Percentiles rank a stretch among this genome's conserved stretches.
These are phyloP conservation scores for Mus spretus DNA, from an alignment of 2,797 vertebrate species.

Conservation along the genomic window DNA sequence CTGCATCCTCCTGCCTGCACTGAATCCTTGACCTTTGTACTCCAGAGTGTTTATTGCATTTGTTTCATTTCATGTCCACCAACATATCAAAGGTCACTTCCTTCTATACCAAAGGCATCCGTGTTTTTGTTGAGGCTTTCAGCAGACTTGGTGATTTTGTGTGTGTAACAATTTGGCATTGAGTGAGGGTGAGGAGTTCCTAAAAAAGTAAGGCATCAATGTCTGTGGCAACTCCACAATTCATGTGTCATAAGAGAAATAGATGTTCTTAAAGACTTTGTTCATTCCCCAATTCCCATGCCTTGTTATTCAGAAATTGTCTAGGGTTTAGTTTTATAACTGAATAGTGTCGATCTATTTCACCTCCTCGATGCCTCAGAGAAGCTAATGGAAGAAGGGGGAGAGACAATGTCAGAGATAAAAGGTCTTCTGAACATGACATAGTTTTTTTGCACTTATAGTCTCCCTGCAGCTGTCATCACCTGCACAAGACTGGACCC, in stretches of 20 bases:
- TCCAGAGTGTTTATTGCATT: background rate
- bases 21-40: background rate
- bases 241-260: background rate
- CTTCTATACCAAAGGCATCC: background rate
- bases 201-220: background rate
- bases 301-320: conserved; percentile 36
- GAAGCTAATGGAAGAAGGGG: background rate
- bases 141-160: background rate
- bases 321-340: background rate
- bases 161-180: conserved; percentile 16
- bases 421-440: background rate
- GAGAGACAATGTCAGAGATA: background rate
- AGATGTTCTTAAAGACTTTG: background rate
- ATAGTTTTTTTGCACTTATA: background rate
- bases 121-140: conserved; percentile 11
- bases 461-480: background rate
- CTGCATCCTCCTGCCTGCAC: background rate
- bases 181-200: background rate
- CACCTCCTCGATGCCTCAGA: background rate
- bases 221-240: background rate
- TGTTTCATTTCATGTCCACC: background rate
- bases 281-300: background rate
- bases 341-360: background rate
- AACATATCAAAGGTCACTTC: conserved; percentile 42
- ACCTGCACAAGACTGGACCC: background rate